phyloP scores from a whole-genome alignment of 2,113 vertebrate species.

The Suncus etruscus region DNA sequence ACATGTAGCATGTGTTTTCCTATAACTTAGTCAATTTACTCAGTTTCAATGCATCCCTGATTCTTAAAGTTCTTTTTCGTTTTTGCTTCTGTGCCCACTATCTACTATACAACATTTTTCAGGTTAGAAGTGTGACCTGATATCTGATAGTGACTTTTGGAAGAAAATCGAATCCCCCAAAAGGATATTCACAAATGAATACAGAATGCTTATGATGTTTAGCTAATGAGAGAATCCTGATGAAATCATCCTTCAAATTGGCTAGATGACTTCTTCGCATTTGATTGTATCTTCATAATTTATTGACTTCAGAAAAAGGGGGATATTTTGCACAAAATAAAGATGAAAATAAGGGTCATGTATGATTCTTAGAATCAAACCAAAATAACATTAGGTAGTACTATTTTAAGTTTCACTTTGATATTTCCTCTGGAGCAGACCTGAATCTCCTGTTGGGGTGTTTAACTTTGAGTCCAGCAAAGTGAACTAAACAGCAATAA shows the following conservation, averaged over 20 bases:
- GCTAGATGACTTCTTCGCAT: conserved; percentile 13
- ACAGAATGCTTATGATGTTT: neutral
- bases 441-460: conserved; percentile 57
- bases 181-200: conserved; percentile 1
- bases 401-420: conserved; percentile 69
- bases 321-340: conserved; percentile 58
- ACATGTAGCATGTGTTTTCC: neutral
- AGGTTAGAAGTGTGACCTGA: neutral
- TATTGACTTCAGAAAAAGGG: conserved; percentile 1
- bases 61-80: neutral
- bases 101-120: neutral
- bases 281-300: neutral
- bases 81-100: neutral
- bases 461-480: conserved; percentile 41
- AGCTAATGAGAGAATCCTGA: conserved; percentile 34
- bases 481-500: conserved; percentile 63
- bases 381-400: conserved; percentile 54
- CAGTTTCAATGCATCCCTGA: neutral
- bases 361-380: conserved; percentile 65
- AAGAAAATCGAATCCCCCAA: neutral
- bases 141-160: conserved; percentile 33
- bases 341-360: conserved; percentile 63
- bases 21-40: neutral
- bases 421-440: conserved; percentile 60
- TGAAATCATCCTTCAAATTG: neutral